Percentiles rank a stretch among this genome's conserved stretches.
These are phyloP conservation scores for Alentia gelatinosa DNA, from an alignment of 2,888 invertebrate genomes.

Conservation along the genomic window DNA sequence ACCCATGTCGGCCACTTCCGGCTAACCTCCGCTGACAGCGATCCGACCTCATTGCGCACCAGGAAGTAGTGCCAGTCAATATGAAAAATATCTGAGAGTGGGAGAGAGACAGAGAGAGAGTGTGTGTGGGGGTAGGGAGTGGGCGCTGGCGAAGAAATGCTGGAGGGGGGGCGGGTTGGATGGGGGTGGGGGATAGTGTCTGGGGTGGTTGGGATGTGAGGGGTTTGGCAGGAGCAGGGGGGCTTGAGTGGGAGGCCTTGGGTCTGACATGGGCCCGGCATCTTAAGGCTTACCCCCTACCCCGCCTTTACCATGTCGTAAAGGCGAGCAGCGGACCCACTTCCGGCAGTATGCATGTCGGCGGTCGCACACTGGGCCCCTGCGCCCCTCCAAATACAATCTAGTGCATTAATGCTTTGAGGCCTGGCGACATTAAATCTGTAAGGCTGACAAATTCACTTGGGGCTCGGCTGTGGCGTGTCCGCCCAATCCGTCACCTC, in stretches of 20 bases:
- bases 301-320: constrained; percentile 44
- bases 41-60: neutral
- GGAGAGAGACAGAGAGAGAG: neutral
- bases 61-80: neutral
- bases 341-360: constrained; percentile 37
- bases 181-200: neutral
- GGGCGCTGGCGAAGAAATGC: neutral
- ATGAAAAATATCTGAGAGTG: neutral
- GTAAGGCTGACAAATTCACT: constrained; percentile 45
- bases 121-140: neutral
- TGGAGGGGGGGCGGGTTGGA: neutral
- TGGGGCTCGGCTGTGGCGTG: neutral
- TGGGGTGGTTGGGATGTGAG: neutral
- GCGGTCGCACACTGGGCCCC: neutral
- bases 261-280: constrained; percentile 33
- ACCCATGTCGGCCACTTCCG: neutral
- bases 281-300: neutral
- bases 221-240: neutral
- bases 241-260: constrained; percentile 18
- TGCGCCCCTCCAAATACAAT: constrained; percentile 34
- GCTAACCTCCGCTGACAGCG: neutral
- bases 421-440: constrained; percentile 38
- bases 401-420: constrained; percentile 46
- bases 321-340: neutral
- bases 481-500: constrained; percentile 36